Evolutionary conservation across 2,797 vertebrate species (phyloP), one percentile per base, ranked within the genome.

Genomic region (Scleropages formosus): DNA sequence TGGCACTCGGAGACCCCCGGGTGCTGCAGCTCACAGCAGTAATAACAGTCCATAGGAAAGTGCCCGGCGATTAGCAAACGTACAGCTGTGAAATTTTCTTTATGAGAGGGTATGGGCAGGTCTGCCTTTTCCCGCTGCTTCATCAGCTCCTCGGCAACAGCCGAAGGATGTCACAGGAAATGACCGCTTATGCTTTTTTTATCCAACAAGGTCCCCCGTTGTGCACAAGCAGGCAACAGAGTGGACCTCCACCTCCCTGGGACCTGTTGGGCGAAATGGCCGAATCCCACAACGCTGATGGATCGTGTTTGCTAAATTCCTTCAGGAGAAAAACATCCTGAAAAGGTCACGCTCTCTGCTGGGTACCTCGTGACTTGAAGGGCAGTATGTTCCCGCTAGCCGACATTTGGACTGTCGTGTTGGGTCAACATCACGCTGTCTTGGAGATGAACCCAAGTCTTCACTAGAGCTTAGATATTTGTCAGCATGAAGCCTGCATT

Each of bases 101-200:
- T 39, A 39, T 39, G 31, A 18, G 15, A 51, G 9, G 31, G 31
- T 4, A 3, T 22, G 39, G 68, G 65, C 22, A 9, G 51, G 16
- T 51, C 22, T 58, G 26, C 51, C 51, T 39, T 39, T 39, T 39
- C 6, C 31, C 20, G 9, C 44, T 12, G 24, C 26, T 62, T 49
- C 67, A 71, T 76, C 71, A 76, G 75, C 67, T 76, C 67, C 75
- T 64, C 71, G 67, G 75, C 75, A 76, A 70, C 75, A 58, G 60
- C 67, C 24, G 60, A 61, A 70, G 59, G 47, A 75, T 27, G 71
- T 71, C 59, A 53, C 63, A 66, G 66, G 67, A 76, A 71, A 76
- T 51, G 31, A 8, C 22, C 44, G 31, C 75, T 27, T 46, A 10
- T 24, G 67, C 66, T 67, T 39, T 58, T n/a, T n/a, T n/a, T 53